Evolutionary conservation across 2,113 vertebrate species (phyloP).

Genomic region (Amblyornis subalaris): DNA sequence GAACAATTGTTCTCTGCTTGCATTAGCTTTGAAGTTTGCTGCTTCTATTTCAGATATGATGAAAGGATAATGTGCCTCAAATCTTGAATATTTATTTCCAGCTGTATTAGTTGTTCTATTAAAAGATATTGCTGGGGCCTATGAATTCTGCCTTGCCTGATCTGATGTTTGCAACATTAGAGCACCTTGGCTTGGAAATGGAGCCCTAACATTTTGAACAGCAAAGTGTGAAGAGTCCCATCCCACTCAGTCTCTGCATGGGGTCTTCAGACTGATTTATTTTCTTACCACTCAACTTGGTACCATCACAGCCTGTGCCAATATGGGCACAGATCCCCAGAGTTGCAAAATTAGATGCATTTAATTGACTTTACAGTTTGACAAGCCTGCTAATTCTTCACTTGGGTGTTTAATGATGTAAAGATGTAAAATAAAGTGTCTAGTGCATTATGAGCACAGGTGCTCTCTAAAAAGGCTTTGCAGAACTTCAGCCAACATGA

Average conservation of each 20-base stretch:
- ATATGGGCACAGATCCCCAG: neutral
- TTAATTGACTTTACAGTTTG: neutral
- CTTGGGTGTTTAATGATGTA: neutral
- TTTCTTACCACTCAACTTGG: neutral
- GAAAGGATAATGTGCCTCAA: slow-evolving; percentile 24
- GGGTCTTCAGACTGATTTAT: neutral
- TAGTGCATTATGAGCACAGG: neutral
- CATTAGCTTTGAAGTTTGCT: slow-evolving; percentile 52
- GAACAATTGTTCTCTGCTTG: slow-evolving; percentile 33
- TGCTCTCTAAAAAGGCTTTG: neutral
- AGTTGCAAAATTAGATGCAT: neutral
- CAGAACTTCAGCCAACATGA: neutral
- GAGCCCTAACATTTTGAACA: neutral
- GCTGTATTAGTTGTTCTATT: neutral
- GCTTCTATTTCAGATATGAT: slow-evolving; percentile 47
- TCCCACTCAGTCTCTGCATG: neutral
- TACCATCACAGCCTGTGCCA: neutral
- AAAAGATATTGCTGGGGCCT: neutral
- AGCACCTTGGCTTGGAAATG: neutral
- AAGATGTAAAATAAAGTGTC: neutral
- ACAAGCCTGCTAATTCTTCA: neutral
- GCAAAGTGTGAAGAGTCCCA: neutral
- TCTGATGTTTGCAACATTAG: neutral
- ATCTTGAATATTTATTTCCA: slow-evolving; percentile 10
- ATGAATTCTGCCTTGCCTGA: neutral